Conservation (phyloP, 2,888 invertebrate genomes). For the Glyphotaelius pellucidus region DNA sequence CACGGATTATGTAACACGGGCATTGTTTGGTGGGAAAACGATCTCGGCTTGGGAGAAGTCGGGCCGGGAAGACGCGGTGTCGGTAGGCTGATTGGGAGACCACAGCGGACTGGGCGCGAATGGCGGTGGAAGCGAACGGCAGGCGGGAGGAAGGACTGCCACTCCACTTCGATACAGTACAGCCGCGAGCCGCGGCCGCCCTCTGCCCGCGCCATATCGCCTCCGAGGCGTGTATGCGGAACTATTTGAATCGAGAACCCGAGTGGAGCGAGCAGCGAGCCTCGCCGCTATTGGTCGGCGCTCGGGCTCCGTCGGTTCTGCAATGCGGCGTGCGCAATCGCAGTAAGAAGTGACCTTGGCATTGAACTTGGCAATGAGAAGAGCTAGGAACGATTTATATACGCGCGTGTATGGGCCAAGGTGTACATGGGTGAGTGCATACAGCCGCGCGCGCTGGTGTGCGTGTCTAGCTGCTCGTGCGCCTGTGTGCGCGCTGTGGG, state of each 20-base stretch:
- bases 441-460: not conserved
- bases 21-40: conserved; percentile 23
- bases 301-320: conserved; percentile 73
- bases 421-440: conserved; percentile 49
- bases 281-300: conserved; percentile 55
- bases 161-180: not conserved
- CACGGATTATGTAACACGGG: conserved; percentile 53
- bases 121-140: conserved; percentile 54
- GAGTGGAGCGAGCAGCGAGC: conserved; percentile 26
- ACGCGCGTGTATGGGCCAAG: conserved; percentile 60
- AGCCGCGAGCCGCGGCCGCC: conserved; percentile 39
- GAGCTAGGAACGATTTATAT: conserved; percentile 69
- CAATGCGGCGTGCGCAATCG: conserved; percentile 83
- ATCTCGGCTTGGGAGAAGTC: not conserved
- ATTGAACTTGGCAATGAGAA: conserved; percentile 86
- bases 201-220: conserved; percentile 47
- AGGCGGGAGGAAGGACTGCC: conserved; percentile 45
- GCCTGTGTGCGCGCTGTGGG: conserved; percentile 4
- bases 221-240: conserved; percentile 54
- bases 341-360: conserved; percentile 86
- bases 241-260: conserved; percentile 44
- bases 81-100: conserved; percentile 32
- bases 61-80: conserved; percentile 27
- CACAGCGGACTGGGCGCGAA: conserved; percentile 58
- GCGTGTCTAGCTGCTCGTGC: conserved; percentile 48